These are phyloP conservation scores for Drosophila maculinotata DNA, from an alignment of 2,888 invertebrate genomes.

Conservation along the genomic window DNA sequence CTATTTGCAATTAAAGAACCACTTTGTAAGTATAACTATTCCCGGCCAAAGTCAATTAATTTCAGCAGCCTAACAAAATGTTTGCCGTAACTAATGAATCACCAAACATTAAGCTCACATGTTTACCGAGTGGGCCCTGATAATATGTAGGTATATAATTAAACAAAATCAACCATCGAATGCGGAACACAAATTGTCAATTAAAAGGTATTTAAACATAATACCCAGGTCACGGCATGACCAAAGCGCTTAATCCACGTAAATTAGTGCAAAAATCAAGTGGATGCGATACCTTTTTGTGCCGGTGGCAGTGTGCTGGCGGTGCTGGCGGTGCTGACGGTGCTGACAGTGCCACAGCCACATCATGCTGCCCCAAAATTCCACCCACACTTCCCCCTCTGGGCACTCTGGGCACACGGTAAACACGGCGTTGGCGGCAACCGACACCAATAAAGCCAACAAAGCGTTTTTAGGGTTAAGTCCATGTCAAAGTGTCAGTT, in stretches of 20 bases:
- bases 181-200: conserved; percentile 82
- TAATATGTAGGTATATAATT: conserved; percentile 45
- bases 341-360: conserved; percentile 27
- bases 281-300: conserved; percentile 72
- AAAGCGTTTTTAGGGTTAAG: conserved; percentile 83
- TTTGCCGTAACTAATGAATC: conserved; percentile 41
- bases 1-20: not conserved
- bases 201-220: conserved; percentile 84
- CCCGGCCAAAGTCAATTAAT: conserved; percentile 12
- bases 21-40: not conserved
- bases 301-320: conserved; percentile 8
- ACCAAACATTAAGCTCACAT: conserved; percentile 44
- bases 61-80: conserved; percentile 9
- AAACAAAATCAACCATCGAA: conserved; percentile 71
- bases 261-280: conserved; percentile 82
- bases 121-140: conserved; percentile 15
- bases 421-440: conserved; percentile 59
- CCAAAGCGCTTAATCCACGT: conserved; percentile 75
- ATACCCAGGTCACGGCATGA: conserved; percentile 67
- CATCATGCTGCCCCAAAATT: conserved; percentile 3
- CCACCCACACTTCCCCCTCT: conserved; percentile 7
- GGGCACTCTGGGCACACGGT: conserved; percentile 38
- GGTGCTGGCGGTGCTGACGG: not conserved
- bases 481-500: conserved; percentile 85
- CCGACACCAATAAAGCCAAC: conserved; percentile 82